A percentile compares a stretch with the other conserved stretches of the same genome.
phyloP scores from a whole-genome alignment of 2,797 vertebrate genomes.

The Onychomys arenicola region DNA sequence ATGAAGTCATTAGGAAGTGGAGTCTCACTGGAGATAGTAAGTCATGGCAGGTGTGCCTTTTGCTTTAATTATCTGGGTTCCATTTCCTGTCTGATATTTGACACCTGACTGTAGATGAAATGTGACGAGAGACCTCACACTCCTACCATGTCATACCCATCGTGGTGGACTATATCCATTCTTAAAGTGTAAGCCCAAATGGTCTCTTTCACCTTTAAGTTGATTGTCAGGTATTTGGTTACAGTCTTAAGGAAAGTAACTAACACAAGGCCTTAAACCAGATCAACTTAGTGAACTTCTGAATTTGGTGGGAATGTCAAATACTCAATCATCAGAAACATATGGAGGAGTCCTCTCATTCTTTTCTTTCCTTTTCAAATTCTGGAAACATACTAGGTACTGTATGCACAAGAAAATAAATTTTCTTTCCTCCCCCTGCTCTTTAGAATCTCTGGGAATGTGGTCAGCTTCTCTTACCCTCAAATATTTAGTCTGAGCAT shows the following conservation, averaged over 20 bases:
- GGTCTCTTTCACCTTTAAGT: background rate
- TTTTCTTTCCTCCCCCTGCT: conserved; percentile 16
- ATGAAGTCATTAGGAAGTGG: background rate
- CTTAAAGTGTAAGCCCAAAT: background rate
- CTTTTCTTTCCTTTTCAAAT: conserved; percentile 21
- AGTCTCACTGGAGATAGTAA: background rate
- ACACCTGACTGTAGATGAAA: background rate
- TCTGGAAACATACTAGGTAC: background rate
- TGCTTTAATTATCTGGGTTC: background rate
- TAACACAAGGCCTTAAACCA: background rate
- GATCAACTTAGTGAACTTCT: background rate
- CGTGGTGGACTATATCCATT: background rate
- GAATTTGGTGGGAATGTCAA: conserved; percentile 1
- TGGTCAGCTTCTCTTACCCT: background rate
- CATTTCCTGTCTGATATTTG: background rate
- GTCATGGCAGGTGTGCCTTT: background rate
- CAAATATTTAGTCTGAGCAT: conserved; percentile 28
- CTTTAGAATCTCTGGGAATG: conserved; percentile 10
- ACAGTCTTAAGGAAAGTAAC: background rate
- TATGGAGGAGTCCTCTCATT: background rate
- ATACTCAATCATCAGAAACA: background rate
- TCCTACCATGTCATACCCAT: too few species aligned
- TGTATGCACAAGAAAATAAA: background rate
- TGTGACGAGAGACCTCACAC: background rate
- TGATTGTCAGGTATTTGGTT: background rate